phyloP scores from a whole-genome alignment of 2,113 vertebrate genomes.

The Hypomesus transpacificus region DNA sequence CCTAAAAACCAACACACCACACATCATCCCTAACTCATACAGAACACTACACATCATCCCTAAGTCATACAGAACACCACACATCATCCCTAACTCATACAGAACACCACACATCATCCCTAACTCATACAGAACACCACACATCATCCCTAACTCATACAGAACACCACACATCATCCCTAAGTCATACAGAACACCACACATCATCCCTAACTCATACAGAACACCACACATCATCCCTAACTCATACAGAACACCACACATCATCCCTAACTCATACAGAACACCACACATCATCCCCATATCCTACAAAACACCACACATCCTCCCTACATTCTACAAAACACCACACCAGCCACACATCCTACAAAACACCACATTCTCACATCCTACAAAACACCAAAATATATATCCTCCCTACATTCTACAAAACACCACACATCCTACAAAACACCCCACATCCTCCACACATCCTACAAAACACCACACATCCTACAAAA shows the following conservation, averaged over 20 bases:
- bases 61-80: background rate
- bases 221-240: background rate
- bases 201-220: background rate
- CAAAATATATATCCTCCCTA: too few relatives aligned
- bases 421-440: background rate
- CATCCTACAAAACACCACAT: background rate
- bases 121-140: background rate
- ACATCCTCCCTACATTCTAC: background rate
- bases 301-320: background rate
- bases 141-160: background rate
- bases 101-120: background rate
- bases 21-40: background rate
- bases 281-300: background rate
- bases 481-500: background rate
- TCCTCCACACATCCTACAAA: background rate
- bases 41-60: background rate
- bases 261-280: background rate
- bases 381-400: background rate
- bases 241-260: background rate
- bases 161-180: background rate
- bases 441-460: background rate
- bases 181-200: background rate
- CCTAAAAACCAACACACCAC: conserved; percentile 67
- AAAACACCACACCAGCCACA: background rate
- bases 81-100: background rate